A percentile compares a stretch with the other conserved stretches of the same genome.
Evolutionary conservation across 2,797 vertebrate species (phyloP).

Genomic region (Enteromius argenteus): DNA sequence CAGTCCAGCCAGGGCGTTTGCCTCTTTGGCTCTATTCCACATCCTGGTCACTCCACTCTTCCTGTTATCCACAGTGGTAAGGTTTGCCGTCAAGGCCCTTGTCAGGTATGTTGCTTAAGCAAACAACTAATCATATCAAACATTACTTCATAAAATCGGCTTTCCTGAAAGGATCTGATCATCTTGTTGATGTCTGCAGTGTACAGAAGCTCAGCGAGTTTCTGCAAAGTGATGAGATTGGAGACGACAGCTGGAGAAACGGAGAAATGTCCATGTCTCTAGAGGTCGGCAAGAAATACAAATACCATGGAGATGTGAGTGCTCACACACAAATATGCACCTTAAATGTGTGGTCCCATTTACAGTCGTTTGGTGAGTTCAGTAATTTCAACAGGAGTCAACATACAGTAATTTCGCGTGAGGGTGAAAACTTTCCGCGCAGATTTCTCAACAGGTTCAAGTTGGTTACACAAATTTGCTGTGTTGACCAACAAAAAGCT

Average conservation of each 20-base stretch:
- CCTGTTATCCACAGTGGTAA: constrained; percentile 94
- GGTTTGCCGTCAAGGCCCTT: constrained; percentile 95
- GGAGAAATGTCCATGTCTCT: constrained; percentile 83
- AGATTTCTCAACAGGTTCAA: not conserved
- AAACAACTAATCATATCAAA: not conserved
- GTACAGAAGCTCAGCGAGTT: constrained; percentile 97
- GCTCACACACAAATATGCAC: not conserved
- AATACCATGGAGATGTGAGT: constrained; percentile 87
- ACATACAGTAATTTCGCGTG: not conserved
- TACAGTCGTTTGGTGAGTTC: not conserved
- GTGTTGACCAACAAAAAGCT: not conserved
- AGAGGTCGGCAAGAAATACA: constrained; percentile 90
- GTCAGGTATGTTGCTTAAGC: constrained; percentile 82
- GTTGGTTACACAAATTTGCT: not conserved
- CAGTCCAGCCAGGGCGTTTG: constrained; percentile 88
- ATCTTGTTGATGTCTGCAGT: constrained; percentile 69
- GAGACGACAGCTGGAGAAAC: constrained; percentile 91
- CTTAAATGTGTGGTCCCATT: not conserved
- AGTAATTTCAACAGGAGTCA: not conserved
- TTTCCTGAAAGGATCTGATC: not conserved
- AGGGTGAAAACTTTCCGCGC: not conserved
- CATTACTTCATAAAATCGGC: not conserved
- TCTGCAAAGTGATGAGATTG: constrained; percentile 96
- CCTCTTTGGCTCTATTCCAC: constrained; percentile 92
- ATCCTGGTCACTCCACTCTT: constrained; percentile 96